These are phyloP conservation scores for Aphodius granarius DNA, from an alignment of 2,888 invertebrate genomes.

Conservation along the genomic window DNA sequence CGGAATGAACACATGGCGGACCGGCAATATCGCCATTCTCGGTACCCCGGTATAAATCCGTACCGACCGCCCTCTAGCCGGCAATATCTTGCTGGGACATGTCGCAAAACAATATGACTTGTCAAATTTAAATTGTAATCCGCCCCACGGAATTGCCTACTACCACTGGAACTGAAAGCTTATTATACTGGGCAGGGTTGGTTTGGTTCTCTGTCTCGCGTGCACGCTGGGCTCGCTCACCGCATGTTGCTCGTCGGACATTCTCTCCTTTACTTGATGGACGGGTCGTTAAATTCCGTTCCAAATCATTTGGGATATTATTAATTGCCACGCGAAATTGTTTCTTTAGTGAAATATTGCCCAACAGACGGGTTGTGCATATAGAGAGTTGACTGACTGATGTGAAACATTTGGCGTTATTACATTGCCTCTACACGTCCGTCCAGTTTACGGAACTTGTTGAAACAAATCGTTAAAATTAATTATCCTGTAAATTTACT, in stretches of 20 bases:
- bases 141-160: slow-evolving; percentile 10
- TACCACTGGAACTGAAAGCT: slow-evolving; percentile 16
- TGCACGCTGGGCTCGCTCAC: not conserved
- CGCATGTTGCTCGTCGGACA: not conserved
- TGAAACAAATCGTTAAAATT: not conserved
- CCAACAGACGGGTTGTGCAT: not conserved
- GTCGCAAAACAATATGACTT: slow-evolving; percentile 41
- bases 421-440: not conserved
- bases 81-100: slow-evolving; percentile 42
- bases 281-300: slow-evolving; percentile 2
- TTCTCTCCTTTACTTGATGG: not conserved
- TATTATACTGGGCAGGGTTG: slow-evolving; percentile 4
- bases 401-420: not conserved
- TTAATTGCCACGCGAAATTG: slow-evolving; percentile 9
- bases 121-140: slow-evolving; percentile 35
- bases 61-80: slow-evolving; percentile 30
- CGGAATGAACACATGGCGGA: slow-evolving; percentile 44
- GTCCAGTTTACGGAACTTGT: not conserved
- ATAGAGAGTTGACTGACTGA: not conserved
- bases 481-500: not conserved
- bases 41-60: slow-evolving; percentile 39
- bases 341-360: slow-evolving; percentile 11
- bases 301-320: slow-evolving; percentile 10
- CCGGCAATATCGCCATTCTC: slow-evolving; percentile 39
- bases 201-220: not conserved